These are phyloP conservation scores for Guaruba guarouba DNA, from an alignment of 2,113 vertebrate species.

Conservation along the genomic window DNA sequence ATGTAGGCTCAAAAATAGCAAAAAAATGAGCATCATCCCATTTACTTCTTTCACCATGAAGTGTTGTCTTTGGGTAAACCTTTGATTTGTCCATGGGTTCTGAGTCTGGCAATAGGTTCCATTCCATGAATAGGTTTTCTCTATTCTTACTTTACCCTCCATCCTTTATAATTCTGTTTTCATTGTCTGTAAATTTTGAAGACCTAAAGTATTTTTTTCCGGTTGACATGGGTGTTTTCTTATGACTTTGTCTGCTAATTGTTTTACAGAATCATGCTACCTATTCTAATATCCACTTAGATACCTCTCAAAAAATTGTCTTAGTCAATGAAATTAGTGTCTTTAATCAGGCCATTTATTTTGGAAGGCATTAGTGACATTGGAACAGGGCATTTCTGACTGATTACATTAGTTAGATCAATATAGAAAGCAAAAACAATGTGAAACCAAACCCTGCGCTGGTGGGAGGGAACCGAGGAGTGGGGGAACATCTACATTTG, in stretches of 20 bases:
- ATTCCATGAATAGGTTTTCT: not conserved
- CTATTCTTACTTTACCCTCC: not conserved
- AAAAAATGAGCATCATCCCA: not conserved
- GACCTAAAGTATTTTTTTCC: not conserved
- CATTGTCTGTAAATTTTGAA: not conserved
- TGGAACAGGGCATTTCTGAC: not conserved
- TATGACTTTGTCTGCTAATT: not conserved
- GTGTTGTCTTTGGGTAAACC: not conserved
- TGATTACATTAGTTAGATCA: conserved; percentile 3
- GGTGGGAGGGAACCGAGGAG: not conserved
- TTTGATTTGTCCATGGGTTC: not conserved
- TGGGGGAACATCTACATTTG: not conserved
- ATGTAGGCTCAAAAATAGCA: not conserved
- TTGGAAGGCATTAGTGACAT: not conserved
- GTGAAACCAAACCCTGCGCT: not conserved
- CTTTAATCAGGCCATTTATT: not conserved
- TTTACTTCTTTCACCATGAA: not conserved
- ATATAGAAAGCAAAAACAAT: not conserved
- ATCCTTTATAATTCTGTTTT: not conserved
- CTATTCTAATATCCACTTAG: not conserved
- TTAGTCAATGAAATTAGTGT: not conserved
- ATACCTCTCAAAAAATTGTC: not conserved
- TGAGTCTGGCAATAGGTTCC: not conserved
- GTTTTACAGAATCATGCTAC: not conserved
- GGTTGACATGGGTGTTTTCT: not conserved